Conservation (phyloP, 2,113 vertebrate species). For the Narcine bancroftii region DNA sequence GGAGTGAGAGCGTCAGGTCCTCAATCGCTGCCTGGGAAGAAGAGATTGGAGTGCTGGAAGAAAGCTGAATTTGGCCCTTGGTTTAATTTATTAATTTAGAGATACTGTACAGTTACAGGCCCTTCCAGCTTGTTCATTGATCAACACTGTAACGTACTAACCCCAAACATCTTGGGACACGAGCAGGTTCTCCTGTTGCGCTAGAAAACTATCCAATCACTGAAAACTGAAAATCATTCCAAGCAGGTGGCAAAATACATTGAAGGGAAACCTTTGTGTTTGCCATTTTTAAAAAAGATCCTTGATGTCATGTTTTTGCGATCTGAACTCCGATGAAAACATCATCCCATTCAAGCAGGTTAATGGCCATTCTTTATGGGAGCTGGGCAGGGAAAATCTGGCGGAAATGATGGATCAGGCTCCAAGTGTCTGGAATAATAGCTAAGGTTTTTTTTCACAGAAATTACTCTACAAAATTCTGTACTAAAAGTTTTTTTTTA, state of each 20-base stretch:
- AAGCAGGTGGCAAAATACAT: background rate
- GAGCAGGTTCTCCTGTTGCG: background rate
- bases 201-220: too few species aligned
- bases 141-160: too few species aligned
- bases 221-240: background rate
- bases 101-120: too few species aligned
- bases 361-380: background rate
- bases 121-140: too few species aligned
- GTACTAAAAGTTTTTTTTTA: too few species aligned
- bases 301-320: background rate
- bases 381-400: background rate
- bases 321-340: background rate
- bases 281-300: background rate
- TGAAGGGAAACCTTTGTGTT: background rate
- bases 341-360: background rate
- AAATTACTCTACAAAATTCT: background rate
- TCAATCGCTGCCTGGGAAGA: too few species aligned
- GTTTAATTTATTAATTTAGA: too few species aligned
- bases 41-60: background rate
- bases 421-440: background rate
- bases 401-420: background rate
- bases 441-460: background rate
- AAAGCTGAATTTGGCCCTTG: background rate
- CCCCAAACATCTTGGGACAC: too few species aligned
- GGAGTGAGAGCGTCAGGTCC: too few species aligned